Evolutionary conservation across 2,113 vertebrate genomes (phyloP).

Genomic region (Theristicus caerulescens): DNA sequence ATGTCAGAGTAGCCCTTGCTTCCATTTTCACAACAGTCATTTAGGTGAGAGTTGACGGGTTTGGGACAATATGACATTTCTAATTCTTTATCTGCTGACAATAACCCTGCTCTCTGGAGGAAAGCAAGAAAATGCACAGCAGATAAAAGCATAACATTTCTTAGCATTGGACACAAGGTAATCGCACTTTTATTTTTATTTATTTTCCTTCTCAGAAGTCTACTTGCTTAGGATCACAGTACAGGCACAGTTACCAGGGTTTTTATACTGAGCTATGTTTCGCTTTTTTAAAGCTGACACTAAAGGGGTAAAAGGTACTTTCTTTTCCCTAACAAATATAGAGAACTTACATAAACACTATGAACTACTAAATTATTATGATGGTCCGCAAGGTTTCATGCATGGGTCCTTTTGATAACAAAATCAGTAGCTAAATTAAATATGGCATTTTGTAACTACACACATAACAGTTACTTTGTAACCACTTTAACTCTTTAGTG

Average conservation of each 20-base stretch:
- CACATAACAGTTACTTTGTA: not conserved
- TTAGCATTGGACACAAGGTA: not conserved
- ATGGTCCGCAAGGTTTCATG: not conserved
- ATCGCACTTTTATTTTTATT: not conserved
- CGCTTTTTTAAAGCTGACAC: not conserved
- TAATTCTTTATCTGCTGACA: slow-evolving; percentile 60
- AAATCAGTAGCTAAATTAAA: not conserved
- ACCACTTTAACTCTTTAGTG: not conserved
- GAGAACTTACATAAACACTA: not conserved
- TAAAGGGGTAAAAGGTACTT: not conserved
- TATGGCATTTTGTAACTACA: not conserved
- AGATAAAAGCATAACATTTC: not conserved
- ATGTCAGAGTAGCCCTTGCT: slow-evolving; percentile 66
- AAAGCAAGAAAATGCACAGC: not conserved
- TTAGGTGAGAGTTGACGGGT: slow-evolving; percentile 49
- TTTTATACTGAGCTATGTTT: not conserved
- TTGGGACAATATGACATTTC: slow-evolving; percentile 62
- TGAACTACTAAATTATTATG: not conserved
- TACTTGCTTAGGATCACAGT: not conserved
- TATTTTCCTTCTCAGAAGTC: not conserved
- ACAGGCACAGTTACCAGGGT: not conserved
- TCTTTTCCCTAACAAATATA: not conserved
- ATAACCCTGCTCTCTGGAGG: not conserved
- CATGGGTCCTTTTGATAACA: not conserved
- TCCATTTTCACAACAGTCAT: slow-evolving; percentile 45